These are phyloP conservation scores for Hypomecis punctinalis DNA, from an alignment of 2,888 invertebrate genomes.

Conservation along the genomic window DNA sequence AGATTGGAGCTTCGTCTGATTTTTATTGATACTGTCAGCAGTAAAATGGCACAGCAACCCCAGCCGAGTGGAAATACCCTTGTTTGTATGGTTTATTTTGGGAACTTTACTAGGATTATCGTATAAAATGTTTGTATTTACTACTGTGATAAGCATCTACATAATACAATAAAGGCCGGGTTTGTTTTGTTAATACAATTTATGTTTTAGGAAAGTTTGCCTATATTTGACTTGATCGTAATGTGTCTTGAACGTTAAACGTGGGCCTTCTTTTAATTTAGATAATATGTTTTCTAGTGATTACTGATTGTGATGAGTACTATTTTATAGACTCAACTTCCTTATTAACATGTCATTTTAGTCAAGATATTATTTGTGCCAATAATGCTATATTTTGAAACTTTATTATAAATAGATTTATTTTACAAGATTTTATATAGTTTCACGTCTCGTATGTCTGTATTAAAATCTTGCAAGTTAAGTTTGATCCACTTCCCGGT, in stretches of 20 bases:
- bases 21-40: slow-evolving; percentile 44
- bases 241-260: neutral
- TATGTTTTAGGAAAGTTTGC: neutral
- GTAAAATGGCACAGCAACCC: slow-evolving; percentile 28
- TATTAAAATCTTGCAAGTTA: too few species aligned
- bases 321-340: too few species aligned
- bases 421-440: too few species aligned
- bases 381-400: too few species aligned
- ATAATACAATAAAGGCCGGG: slow-evolving; percentile 9
- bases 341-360: too few species aligned
- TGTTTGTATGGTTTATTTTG: slow-evolving; percentile 25
- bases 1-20: slow-evolving; percentile 49
- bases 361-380: too few species aligned
- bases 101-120: slow-evolving; percentile 16
- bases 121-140: slow-evolving; percentile 21
- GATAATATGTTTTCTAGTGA: too few species aligned
- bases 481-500: too few species aligned
- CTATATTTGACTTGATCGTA: neutral
- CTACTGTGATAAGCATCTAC: slow-evolving; percentile 19
- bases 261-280: too few species aligned
- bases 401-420: too few species aligned
- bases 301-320: too few species aligned
- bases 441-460: too few species aligned
- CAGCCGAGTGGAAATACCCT: slow-evolving; percentile 16
- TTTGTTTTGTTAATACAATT: slow-evolving; percentile 12